phyloP scores from a whole-genome alignment of 2,888 invertebrate species.

The Minunthozetes semirufus region DNA sequence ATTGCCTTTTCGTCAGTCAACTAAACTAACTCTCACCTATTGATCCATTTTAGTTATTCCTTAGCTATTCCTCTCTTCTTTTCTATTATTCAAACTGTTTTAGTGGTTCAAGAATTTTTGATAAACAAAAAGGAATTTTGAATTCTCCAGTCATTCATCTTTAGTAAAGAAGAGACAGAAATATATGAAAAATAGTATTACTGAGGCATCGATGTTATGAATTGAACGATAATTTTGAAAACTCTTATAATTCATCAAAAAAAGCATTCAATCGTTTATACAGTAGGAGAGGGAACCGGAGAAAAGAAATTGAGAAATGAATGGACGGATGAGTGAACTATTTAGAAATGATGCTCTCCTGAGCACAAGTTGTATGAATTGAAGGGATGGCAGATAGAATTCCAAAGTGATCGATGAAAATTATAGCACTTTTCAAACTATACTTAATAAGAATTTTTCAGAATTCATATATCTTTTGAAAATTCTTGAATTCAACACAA shows the following conservation, averaged over 20 bases:
- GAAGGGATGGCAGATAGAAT: background rate
- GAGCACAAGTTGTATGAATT: background rate
- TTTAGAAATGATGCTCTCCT: conserved; percentile 20
- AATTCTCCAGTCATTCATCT: background rate
- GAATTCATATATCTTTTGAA: background rate
- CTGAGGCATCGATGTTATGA: conserved; percentile 5
- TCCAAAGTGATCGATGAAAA: conserved; percentile 1
- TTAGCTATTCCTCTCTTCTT: background rate
- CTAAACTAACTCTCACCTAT: background rate
- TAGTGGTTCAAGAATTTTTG: background rate
- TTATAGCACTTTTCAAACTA: background rate
- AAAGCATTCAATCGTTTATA: background rate
- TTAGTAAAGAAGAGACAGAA: background rate
- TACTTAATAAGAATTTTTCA: background rate
- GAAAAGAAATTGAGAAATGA: background rate
- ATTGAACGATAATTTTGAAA: conserved; percentile 16
- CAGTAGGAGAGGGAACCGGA: background rate
- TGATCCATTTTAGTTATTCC: background rate
- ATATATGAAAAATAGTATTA: background rate
- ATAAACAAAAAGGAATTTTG: background rate
- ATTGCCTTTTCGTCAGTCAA: no score
- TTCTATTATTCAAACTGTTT: background rate
- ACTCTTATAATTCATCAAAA: conserved; percentile 12
- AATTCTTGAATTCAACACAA: background rate
- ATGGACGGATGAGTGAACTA: conserved; percentile 24